Evolutionary conservation across 2,113 vertebrate genomes (phyloP).

Genomic region (Epinephelus moara): DNA sequence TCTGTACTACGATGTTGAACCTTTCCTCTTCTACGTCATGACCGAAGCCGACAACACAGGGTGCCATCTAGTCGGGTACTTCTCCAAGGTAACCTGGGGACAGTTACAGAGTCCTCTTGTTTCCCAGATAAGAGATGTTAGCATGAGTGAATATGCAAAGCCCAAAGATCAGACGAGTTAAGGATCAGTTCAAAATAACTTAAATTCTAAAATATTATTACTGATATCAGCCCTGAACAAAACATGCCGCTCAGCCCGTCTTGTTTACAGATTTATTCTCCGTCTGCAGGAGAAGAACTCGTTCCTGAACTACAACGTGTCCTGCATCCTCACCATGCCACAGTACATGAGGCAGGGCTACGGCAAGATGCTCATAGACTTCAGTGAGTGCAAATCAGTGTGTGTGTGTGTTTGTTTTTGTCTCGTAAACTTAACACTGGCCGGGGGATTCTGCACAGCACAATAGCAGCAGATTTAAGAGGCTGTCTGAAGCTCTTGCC

Average conservation of each 20-base stretch:
- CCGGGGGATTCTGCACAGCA: neutral
- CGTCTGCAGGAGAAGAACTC: constrained; percentile 90
- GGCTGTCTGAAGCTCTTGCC: constrained; percentile 3
- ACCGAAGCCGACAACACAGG: constrained; percentile 93
- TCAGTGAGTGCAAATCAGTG: constrained; percentile 86
- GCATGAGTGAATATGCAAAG: neutral
- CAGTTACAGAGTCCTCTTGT: neutral
- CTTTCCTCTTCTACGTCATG: constrained; percentile 95
- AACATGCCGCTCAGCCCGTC: neutral
- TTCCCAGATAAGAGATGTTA: too few relatives aligned
- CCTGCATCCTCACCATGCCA: constrained; percentile 92
- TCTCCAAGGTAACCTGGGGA: constrained; percentile 88
- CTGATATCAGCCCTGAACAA: neutral
- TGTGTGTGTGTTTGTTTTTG: neutral
- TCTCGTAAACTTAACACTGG: neutral
- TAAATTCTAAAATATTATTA: neutral
- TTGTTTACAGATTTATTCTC: neutral
- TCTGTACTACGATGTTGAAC: constrained; percentile 92
- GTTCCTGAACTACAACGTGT: constrained; percentile 93
- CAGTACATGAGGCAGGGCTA: constrained; percentile 94
- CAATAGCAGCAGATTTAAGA: constrained; percentile 25
- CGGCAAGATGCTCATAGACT: constrained; percentile 94
- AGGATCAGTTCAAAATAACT: neutral
- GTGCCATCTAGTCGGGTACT: constrained; percentile 93
- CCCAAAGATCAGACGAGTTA: neutral